A percentile compares a stretch with the other conserved stretches of the same genome.
Conservation (phyloP, 2,888 invertebrate genomes). For the Alloplasta piceator region DNA sequence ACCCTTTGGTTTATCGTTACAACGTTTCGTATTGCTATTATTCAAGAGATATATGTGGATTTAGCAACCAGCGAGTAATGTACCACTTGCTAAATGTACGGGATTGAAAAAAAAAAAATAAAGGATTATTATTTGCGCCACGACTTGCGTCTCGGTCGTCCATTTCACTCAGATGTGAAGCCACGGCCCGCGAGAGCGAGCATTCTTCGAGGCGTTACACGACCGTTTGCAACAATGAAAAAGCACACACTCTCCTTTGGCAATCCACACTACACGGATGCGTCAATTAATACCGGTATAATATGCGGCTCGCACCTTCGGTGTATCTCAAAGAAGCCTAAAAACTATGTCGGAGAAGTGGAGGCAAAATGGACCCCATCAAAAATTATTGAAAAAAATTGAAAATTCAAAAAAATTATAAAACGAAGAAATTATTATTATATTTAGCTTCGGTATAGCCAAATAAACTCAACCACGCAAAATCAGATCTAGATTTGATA, state of each 20-base stretch:
- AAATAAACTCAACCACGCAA: too few relatives aligned
- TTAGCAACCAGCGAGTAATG: neutral
- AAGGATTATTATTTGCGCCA: conserved; percentile 36
- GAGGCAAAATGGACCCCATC: too few relatives aligned
- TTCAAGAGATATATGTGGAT: neutral
- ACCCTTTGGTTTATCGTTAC: too few relatives aligned
- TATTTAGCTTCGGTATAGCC: too few relatives aligned
- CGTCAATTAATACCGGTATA: conserved; percentile 25
- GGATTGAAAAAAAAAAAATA: neutral
- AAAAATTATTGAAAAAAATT: too few relatives aligned
- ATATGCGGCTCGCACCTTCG: conserved; percentile 36
- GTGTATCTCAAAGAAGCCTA: conserved; percentile 34
- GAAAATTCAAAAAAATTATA: too few relatives aligned
- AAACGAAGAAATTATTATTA: too few relatives aligned
- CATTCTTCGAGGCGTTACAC: conserved; percentile 58
- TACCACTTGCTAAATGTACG: neutral
- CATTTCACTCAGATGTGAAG: conserved; percentile 32
- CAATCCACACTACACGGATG: conserved; percentile 29
- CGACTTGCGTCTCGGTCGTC: conserved; percentile 5
- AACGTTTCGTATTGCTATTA: too few relatives aligned
- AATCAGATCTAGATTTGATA: too few relatives aligned
- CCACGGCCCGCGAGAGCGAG: conserved; percentile 33
- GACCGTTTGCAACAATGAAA: conserved; percentile 54
- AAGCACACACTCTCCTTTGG: conserved; percentile 39
- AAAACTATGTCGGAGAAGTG: conserved; percentile 25